These are phyloP conservation scores for Ivindomyrus marchei DNA, from an alignment of 2,113 vertebrate genomes.

Conservation along the genomic window DNA sequence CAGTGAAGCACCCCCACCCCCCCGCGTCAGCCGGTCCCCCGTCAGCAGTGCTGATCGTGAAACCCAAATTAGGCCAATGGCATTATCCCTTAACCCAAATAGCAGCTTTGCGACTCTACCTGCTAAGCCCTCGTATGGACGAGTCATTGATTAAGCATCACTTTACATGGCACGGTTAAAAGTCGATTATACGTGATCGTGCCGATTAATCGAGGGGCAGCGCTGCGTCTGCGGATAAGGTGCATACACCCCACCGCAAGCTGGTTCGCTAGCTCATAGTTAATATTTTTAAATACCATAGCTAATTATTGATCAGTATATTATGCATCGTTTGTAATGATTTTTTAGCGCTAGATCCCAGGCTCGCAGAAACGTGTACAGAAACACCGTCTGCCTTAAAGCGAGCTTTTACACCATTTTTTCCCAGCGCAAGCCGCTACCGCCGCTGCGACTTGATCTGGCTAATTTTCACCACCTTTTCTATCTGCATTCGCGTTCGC, in stretches of 20 bases:
- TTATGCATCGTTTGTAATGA: background rate
- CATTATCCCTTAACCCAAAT: background rate
- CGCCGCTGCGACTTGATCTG: background rate
- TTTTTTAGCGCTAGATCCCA: background rate
- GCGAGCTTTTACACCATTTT: slow-evolving; percentile 3
- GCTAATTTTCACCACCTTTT: background rate
- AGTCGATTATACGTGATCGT: background rate
- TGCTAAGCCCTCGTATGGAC: background rate
- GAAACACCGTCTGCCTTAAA: background rate
- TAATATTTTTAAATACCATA: background rate
- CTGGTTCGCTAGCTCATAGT: background rate
- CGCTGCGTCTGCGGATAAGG: background rate
- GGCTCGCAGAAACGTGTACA: background rate
- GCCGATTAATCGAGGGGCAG: background rate
- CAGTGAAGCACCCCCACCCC: background rate
- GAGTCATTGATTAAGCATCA: background rate
- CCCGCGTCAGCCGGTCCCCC: background rate
- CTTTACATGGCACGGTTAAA: slow-evolving; percentile 3
- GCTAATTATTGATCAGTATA: background rate
- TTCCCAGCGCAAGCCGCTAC: background rate
- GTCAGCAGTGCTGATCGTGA: background rate
- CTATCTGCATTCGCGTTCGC: background rate
- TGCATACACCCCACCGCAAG: background rate
- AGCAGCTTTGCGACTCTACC: background rate
- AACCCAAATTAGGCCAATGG: slow-evolving; percentile 3